Evolutionary conservation across 92 coral and sea anemone species (phyloP).

Genomic region (Desmophyllum pertusum): DNA sequence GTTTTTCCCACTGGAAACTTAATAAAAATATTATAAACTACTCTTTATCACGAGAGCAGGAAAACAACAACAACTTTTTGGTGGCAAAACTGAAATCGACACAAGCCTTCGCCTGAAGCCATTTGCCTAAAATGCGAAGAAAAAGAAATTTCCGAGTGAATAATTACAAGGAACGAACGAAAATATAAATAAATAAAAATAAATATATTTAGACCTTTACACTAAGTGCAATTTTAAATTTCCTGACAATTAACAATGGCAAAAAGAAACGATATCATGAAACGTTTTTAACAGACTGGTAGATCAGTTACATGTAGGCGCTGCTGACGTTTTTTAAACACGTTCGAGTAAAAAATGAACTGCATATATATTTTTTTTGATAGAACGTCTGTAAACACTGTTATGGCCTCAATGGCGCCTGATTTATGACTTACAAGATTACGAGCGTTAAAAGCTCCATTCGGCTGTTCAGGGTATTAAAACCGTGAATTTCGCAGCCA

Average conservation of each 20-base stretch:
- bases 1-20: neutral
- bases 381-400: neutral
- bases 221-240: slow-evolving; percentile 2
- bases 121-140: neutral
- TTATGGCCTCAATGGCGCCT: neutral
- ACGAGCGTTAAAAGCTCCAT: neutral
- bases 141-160: neutral
- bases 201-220: neutral
- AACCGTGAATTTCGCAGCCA: neutral
- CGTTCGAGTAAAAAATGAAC: neutral
- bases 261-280: neutral
- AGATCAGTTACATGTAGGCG: neutral
- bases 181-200: slow-evolving; percentile 11
- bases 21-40: neutral
- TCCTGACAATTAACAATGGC: slow-evolving; percentile 4
- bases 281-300: neutral
- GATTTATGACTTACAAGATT: slow-evolving; percentile 25
- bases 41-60: neutral
- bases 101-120: neutral
- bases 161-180: neutral
- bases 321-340: neutral
- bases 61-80: neutral
- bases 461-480: neutral
- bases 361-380: too few relatives aligned
- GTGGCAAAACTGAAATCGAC: neutral